Evolutionary conservation across 53 echinoderm and acorn worm species (phyloP), one percentile per base, ranked within the genome.

Genomic region (Paracentrotus lividus): DNA sequence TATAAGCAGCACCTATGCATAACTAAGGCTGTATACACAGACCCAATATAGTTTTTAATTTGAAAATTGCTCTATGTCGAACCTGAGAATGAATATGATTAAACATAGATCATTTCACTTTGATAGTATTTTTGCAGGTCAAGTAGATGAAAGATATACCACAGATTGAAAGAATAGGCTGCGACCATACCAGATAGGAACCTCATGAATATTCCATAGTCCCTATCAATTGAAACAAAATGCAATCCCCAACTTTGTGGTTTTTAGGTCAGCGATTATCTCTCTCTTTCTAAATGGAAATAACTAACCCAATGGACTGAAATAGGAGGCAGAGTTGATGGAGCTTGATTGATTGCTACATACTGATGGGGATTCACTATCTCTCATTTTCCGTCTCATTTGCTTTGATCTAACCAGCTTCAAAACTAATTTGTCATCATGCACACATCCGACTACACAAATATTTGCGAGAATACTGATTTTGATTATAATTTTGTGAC

Each of bases 221-320:
- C 81, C 81, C 24, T n/a, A 14, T 47, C 81, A 81, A 81, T 81
- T 81, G 81, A 81, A 81, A 36, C 81, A 24, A n/a, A 81, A 81
- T 81, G 81, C 81, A 27, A 81, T 81, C 44, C 47, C 81, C 26
- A 45, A 81, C 45, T 81, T 81, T 81, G 81, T 81, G 81, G 14
- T 81, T 81, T 81, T 81, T 81, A 81, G 81, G 81, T 81, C 81
- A 81, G 45, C 47, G 81, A 81, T 81, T n/a, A 47, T 81, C n/a
- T 8, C n/a, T n/a, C n/a, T 81, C 26, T 47, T 47, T 81, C 33
- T 81, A 81, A 47, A 81, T 81, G 81, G 81, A 81, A 81, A 81
- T 81, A 81, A 81, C 44, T 26, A n/a, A 23, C 26, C 14, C 81
- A 81, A n/a, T 45, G 81, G 45, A 81, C 44, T 47, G 49, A n/a